These are phyloP conservation scores for Ephialtes manifestator DNA, from an alignment of 2,888 invertebrate genomes.

Conservation along the genomic window DNA sequence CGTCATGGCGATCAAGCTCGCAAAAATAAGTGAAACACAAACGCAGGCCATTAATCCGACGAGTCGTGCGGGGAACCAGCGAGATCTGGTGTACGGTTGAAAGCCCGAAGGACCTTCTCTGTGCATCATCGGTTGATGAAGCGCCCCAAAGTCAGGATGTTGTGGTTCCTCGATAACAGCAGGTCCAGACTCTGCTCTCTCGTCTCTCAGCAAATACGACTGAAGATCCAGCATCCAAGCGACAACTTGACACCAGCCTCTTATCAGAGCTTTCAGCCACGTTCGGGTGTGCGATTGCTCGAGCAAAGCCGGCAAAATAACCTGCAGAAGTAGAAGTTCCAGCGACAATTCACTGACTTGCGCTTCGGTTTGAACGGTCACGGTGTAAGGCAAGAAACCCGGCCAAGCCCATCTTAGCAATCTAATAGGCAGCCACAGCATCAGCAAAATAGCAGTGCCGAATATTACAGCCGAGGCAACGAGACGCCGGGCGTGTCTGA, in stretches of 20 bases:
- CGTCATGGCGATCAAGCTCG: conserved; percentile 94
- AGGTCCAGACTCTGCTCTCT: conserved; percentile 82
- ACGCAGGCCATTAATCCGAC: conserved; percentile 91
- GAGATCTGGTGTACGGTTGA: conserved; percentile 95
- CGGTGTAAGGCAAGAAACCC: conserved; percentile 97
- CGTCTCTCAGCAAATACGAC: conserved; percentile 95
- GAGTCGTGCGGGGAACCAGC: conserved; percentile 92
- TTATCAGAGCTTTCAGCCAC: conserved; percentile 96
- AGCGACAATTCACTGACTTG: conserved; percentile 96
- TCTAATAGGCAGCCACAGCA: conserved; percentile 98
- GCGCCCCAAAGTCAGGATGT: conserved; percentile 89
- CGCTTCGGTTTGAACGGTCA: conserved; percentile 93
- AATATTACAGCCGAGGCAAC: conserved; percentile 98
- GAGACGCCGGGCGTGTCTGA: conserved; percentile 95
- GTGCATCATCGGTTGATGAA: conserved; percentile 92
- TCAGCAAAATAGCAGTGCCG: conserved; percentile 97
- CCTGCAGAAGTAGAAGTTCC: conserved; percentile 96
- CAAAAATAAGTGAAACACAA: conserved; percentile 93
- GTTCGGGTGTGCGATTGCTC: conserved; percentile 98
- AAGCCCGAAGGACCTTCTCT: conserved; percentile 93
- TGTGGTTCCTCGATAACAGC: conserved; percentile 83
- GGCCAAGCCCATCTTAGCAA: conserved; percentile 94
- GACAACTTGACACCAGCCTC: conserved; percentile 94
- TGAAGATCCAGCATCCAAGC: conserved; percentile 95
- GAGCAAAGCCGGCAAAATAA: conserved; percentile 97